phyloP scores from a whole-genome alignment of 2,797 vertebrate species.

The Hylomyscus alleni region DNA sequence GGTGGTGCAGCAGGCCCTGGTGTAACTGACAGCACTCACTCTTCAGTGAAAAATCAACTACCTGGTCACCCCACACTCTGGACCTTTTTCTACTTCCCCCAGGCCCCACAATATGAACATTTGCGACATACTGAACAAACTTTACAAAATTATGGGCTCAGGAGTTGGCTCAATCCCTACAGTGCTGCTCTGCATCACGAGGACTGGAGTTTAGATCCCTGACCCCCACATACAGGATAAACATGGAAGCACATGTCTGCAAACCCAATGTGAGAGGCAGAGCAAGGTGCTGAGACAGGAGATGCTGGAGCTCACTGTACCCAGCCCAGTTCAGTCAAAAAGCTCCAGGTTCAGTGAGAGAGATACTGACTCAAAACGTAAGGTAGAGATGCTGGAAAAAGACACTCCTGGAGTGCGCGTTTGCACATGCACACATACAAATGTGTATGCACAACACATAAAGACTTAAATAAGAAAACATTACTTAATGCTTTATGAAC shows the following conservation, averaged over 20 bases:
- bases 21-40: not conserved
- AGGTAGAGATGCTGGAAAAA: not conserved
- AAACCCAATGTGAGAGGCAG: not conserved
- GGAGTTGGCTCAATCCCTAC: not conserved
- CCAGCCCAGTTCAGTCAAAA: not conserved
- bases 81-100: not conserved
- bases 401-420: not conserved
- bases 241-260: no score
- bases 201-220: no score
- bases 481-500: slow-evolving; percentile 35
- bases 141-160: not conserved
- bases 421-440: not conserved
- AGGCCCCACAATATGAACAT: not conserved
- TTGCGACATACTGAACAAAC: not conserved
- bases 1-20: not conserved
- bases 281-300: not conserved
- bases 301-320: not conserved
- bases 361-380: not conserved
- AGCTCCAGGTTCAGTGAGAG: not conserved
- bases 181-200: not conserved
- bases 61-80: not conserved
- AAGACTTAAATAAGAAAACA: not conserved
- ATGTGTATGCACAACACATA: not conserved
- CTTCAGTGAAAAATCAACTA: slow-evolving; percentile 46
- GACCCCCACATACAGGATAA: not conserved